Evolutionary conservation across 2,888 invertebrate species (phyloP).

Genomic region (Halictus quadricinctus): DNA sequence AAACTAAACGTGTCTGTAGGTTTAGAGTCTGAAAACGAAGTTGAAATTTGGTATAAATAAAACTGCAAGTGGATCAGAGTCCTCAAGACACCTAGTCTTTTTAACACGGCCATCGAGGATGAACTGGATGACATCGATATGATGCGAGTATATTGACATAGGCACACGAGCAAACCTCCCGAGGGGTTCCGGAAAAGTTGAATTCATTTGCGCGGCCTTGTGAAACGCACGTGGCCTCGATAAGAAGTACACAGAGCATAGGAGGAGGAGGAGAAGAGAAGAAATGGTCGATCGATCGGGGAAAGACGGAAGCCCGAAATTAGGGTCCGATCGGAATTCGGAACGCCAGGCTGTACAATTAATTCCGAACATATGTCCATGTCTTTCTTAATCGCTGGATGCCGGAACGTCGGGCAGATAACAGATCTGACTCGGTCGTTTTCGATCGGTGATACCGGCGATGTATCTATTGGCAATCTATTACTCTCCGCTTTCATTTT

Average conservation of each 20-base stretch:
- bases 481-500: neutral
- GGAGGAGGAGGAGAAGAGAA: neutral
- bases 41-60: too few relatives aligned
- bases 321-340: neutral
- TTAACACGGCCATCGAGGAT: neutral
- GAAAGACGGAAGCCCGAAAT: neutral
- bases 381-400: neutral
- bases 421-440: neutral
- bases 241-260: neutral
- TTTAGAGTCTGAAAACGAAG: too few relatives aligned
- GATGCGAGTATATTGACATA: constrained; percentile 13
- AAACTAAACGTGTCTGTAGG: too few relatives aligned
- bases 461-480: neutral
- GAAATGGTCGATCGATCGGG: neutral
- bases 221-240: neutral
- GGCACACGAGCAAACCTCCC: neutral
- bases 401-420: neutral
- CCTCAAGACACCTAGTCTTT: neutral
- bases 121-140: neutral
- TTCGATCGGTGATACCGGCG: neutral
- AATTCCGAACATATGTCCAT: neutral
- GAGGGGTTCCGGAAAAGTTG: neutral
- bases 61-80: too few relatives aligned
- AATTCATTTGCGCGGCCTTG: constrained; percentile 10
- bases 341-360: neutral